Base-by-base conservation (phyloP, 1,140 invertebrate species). In the Eurosta solidaginis region DNA sequence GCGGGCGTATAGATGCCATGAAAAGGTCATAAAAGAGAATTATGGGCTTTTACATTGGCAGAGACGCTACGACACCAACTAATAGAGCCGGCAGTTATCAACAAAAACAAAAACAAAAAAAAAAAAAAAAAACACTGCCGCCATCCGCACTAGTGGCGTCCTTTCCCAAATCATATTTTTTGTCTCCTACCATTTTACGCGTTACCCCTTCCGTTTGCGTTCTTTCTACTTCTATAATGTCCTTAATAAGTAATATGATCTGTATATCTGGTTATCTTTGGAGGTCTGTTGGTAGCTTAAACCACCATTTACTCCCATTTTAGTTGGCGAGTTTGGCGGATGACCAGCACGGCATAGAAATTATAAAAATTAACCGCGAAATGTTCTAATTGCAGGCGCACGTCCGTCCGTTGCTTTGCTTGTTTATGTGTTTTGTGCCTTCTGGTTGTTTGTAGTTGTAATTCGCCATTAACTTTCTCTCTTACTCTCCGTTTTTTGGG, bases 21-120 rank as follows among this genome's bases (percentile, higher is more conserved):
- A 49, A 47, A 36, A 77, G n/a, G 78, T 76, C 74, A 79, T 79
- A 79, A 79, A 79, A 73, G 59, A 79, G 78, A 79, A 79, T 76
- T 79, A 79, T 79, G 74, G 33, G 74, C 68, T 36, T 78, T 68
- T 33, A 17, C n/a, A n/a, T n/a, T n/a, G n/a, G n/a, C n/a, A n/a
- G n/a, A n/a, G n/a, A n/a, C n/a, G n/a, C n/a, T n/a, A n/a, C n/a
- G n/a, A n/a, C n/a, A n/a, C n/a, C n/a, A n/a, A n/a, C n/a, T n/a
- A n/a, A n/a, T n/a, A n/a, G n/a, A n/a, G n/a, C n/a, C n/a, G n/a
- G n/a, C n/a, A 59, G 29, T 29, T 12, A 33, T 59, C 14, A 59
- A 33, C 54, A n/a, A 40, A 14, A 17, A 68, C 33, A 33, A 40
- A 9, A n/a, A n/a, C n/a, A n/a, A n/a, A n/a, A n/a, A n/a, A n/a